These are phyloP conservation scores for Mesorhabditis sp. DNA, from an alignment of 2,888 invertebrate genomes.

Conservation along the genomic window DNA sequence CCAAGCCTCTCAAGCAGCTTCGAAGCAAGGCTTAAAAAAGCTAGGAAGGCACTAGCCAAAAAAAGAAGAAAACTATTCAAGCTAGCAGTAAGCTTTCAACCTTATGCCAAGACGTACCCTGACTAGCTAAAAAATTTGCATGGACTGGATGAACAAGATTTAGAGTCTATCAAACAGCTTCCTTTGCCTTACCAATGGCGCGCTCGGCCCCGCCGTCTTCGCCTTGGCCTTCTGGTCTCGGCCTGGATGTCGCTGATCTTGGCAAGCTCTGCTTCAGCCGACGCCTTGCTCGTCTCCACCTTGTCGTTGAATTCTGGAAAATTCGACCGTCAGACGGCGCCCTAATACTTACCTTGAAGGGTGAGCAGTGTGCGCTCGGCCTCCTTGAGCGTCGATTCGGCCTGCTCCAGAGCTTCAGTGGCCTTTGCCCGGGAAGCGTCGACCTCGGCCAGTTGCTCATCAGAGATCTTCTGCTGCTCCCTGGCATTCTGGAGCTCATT, in stretches of 20 bases:
- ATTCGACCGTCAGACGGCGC: conserved; percentile 16
- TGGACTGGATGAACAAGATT: no score
- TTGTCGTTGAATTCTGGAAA: conserved; percentile 76
- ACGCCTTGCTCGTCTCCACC: conserved; percentile 78
- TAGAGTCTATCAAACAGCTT: not conserved
- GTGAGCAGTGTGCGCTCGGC: conserved; percentile 77
- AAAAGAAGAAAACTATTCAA: not conserved
- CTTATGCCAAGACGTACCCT: not conserved
- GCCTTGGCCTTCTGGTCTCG: conserved; percentile 69
- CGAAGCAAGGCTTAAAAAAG: not conserved
- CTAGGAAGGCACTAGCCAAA: not conserved
- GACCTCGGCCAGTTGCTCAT: conserved; percentile 76
- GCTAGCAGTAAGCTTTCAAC: not conserved
- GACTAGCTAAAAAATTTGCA: not conserved
- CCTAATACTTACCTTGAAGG: conserved; percentile 60
- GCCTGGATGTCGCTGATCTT: conserved; percentile 74
- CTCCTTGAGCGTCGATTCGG: conserved; percentile 76
- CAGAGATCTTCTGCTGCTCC: conserved; percentile 72
- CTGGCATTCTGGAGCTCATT: conserved; percentile 64
- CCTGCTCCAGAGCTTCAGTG: conserved; percentile 77
- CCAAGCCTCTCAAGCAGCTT: not conserved
- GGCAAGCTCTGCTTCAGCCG: conserved; percentile 74
- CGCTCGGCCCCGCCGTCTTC: conserved; percentile 27
- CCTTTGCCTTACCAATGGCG: conserved; percentile 25
- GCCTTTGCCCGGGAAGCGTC: conserved; percentile 72